These are phyloP conservation scores for Limanda limanda DNA, from an alignment of 2,113 vertebrate genomes.

Conservation along the genomic window DNA sequence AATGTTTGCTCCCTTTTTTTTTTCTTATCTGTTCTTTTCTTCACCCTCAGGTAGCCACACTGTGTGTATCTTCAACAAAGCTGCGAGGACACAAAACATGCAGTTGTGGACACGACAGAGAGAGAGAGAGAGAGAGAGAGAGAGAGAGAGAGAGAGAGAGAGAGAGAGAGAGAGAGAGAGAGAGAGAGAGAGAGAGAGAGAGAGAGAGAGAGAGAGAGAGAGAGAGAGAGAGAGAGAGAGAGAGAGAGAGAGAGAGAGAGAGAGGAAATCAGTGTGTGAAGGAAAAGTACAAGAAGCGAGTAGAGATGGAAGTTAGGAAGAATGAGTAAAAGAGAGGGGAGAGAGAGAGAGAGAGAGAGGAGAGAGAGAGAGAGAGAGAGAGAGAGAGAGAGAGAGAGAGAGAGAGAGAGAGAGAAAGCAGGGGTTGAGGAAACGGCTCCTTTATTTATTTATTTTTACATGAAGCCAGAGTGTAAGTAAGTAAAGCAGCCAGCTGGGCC, in stretches of 20 bases:
- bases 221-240: background rate
- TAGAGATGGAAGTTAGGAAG: conserved; percentile 29
- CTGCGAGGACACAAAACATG: conserved; percentile 60
- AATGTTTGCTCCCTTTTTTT: conserved; percentile 28
- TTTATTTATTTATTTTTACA: conserved; percentile 73
- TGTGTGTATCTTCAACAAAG: conserved; percentile 39
- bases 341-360: conserved; percentile 12
- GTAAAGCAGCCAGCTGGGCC: conserved; percentile 80
- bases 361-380: conserved; percentile 13
- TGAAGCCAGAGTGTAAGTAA: conserved; percentile 72
- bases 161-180: background rate
- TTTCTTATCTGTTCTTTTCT: conserved; percentile 19
- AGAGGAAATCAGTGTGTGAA: conserved; percentile 39
- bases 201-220: conserved; percentile 5
- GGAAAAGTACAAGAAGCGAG: conserved; percentile 5
- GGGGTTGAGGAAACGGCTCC: conserved; percentile 22
- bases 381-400: conserved; percentile 8
- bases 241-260: background rate
- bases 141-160: background rate
- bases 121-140: conserved; percentile 3
- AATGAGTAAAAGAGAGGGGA: conserved; percentile 33
- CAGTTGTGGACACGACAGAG: conserved; percentile 52
- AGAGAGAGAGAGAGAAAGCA: conserved; percentile 17
- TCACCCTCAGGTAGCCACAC: conserved; percentile 43
- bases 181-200: conserved; percentile 3